Conservation (phyloP, 2,797 vertebrate genomes). For the Dermochelys coriacea region DNA sequence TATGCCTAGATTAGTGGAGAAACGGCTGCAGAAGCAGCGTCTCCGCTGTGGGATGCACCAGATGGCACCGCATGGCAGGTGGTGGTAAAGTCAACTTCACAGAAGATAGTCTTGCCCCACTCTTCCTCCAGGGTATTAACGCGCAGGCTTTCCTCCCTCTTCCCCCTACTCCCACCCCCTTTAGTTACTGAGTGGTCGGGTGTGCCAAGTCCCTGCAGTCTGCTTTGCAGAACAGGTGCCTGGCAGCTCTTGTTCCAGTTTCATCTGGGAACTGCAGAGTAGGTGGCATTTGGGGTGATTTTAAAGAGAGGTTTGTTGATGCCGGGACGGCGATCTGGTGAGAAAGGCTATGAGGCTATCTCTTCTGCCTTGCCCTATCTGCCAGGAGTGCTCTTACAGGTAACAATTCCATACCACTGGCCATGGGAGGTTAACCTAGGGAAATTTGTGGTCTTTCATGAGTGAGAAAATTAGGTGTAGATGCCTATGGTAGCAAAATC, state of each 20-base stretch:
- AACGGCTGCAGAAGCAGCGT: conserved; percentile 20
- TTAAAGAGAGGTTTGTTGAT: not conserved
- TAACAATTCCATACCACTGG: fast-evolving
- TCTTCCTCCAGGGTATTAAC: not conserved
- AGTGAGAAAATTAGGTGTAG: not conserved
- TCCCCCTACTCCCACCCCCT: not conserved
- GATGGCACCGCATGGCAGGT: conserved; percentile 69
- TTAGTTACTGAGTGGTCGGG: conserved; percentile 12
- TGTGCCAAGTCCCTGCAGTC: not conserved
- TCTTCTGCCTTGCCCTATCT: not conserved
- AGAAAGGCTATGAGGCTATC: fast-evolving
- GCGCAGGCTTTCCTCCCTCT: not conserved
- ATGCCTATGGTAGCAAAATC: conserved; percentile 1
- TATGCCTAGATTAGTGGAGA: not conserved
- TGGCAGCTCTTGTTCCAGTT: conserved; percentile 11
- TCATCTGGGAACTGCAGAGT: not conserved
- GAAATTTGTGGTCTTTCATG: not conserved
- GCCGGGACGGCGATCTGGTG: not conserved
- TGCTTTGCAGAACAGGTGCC: conserved; percentile 12
- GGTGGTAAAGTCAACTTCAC: conserved; percentile 56
- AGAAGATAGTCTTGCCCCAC: conserved; percentile 24
- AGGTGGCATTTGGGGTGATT: not conserved
- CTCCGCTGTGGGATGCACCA: conserved; percentile 46
- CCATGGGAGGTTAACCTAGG: not conserved
- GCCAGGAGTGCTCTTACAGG: not conserved